phyloP scores from a whole-genome alignment of 2,113 vertebrate genomes.

The Platichthys flesus region DNA sequence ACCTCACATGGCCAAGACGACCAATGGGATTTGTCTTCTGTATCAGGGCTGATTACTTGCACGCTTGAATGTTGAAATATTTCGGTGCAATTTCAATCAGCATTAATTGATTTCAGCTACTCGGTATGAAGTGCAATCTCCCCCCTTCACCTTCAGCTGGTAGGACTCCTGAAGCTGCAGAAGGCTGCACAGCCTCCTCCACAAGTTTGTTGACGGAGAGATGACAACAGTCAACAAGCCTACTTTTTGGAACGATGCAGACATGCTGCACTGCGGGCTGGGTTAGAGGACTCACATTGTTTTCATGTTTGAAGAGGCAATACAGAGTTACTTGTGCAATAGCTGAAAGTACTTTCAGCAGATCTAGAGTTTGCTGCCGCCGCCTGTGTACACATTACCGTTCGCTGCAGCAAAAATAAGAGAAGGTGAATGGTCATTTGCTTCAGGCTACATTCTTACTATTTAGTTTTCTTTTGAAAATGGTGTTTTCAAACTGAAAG shows the following conservation, averaged over 20 bases:
- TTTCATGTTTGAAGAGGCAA: not conserved
- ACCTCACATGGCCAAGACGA: not conserved
- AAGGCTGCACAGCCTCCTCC: not conserved
- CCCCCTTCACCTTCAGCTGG: not conserved
- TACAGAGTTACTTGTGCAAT: not conserved
- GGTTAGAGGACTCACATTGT: not conserved
- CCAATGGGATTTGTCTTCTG: not conserved
- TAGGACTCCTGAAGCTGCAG: conserved; percentile 15
- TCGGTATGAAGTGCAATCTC: not conserved
- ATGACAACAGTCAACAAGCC: conserved; percentile 30
- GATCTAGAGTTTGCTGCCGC: not conserved
- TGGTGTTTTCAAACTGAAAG: no score
- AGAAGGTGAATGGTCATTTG: not conserved
- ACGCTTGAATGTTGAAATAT: not conserved
- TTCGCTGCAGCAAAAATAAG: not conserved
- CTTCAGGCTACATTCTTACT: no score
- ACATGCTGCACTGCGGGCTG: not conserved
- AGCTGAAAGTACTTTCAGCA: not conserved
- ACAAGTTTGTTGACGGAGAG: conserved; percentile 23
- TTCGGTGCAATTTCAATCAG: conserved; percentile 2
- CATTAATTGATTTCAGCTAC: conserved; percentile 11
- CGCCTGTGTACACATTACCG: not conserved
- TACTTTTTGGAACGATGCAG: not conserved
- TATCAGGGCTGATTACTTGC: not conserved
- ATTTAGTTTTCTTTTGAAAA: no score